Evolutionary conservation across 1,140 invertebrate species (phyloP).

Genomic region (Ips nitidus): DNA sequence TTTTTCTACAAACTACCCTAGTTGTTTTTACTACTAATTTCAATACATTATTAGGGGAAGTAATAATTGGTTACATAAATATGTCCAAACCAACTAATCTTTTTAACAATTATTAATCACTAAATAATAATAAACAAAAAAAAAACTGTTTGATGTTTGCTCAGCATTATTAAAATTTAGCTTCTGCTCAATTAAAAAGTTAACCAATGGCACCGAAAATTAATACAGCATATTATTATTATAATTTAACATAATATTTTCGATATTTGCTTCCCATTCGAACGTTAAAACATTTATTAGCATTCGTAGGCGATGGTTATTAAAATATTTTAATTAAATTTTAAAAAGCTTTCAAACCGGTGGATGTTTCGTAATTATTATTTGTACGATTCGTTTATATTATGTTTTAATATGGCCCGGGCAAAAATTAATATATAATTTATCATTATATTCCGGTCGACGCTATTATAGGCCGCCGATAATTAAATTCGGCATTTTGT

Average conservation of each 20-base stretch:
- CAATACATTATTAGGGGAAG: too few relatives aligned
- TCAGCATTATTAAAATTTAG: too few relatives aligned
- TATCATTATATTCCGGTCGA: conserved; percentile 25
- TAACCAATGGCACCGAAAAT: conserved; percentile 12
- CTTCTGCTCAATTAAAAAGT: conserved; percentile 21
- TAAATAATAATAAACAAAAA: too few relatives aligned
- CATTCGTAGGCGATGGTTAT: conserved; percentile 26
- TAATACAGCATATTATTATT: conserved; percentile 24
- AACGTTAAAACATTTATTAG: conserved; percentile 27
- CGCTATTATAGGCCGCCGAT: conserved; percentile 6
- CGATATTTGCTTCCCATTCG: conserved; percentile 12
- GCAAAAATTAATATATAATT: conserved; percentile 34
- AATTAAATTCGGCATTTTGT: conserved; percentile 21
- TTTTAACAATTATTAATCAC: too few relatives aligned
- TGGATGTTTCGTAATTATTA: conserved; percentile 28
- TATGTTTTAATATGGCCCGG: conserved; percentile 27
- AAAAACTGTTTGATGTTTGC: too few relatives aligned
- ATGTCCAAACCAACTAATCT: too few relatives aligned
- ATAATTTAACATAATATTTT: conserved; percentile 27
- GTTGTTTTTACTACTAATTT: too few relatives aligned
- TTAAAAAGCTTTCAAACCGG: conserved; percentile 28
- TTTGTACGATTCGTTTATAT: conserved; percentile 32
- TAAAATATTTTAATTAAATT: conserved; percentile 34
- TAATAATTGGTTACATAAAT: too few relatives aligned
- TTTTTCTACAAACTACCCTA: too few relatives aligned